Percentiles rank a stretch among this genome's conserved stretches.
Evolutionary conservation across 2,797 vertebrate genomes (phyloP).

Genomic region (Tauraco hartlaubi): DNA sequence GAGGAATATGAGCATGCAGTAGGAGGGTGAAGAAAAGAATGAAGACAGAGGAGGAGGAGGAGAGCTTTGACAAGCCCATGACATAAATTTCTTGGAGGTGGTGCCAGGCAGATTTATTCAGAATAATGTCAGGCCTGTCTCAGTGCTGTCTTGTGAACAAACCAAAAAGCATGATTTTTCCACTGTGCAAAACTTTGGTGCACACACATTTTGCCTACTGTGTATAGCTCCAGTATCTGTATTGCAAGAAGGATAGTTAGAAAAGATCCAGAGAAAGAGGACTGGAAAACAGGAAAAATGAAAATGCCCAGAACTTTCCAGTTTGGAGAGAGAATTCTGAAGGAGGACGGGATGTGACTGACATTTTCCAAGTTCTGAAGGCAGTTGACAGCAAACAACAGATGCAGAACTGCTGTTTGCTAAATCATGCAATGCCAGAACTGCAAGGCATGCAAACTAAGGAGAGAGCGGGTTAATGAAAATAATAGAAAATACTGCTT

Average conservation of each 20-base stretch:
- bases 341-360: background rate
- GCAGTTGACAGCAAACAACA: background rate
- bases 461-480: background rate
- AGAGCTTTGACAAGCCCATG: conserved; percentile 69
- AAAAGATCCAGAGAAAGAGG: background rate
- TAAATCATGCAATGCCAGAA: background rate
- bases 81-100: conserved; percentile 58
- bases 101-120: conserved; percentile 62
- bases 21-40: conserved; percentile 71
- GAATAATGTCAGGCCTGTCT: conserved; percentile 55
- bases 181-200: background rate
- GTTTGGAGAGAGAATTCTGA: background rate
- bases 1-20: conserved; percentile 57
- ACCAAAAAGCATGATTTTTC: conserved; percentile 30
- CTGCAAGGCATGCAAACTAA: background rate
- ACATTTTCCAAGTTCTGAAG: background rate
- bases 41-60: conserved; percentile 69
- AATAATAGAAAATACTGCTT: background rate
- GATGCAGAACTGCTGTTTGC: background rate
- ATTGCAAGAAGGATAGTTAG: background rate
- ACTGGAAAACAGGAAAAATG: background rate
- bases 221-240: background rate
- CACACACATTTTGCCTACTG: background rate
- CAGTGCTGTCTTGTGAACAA: conserved; percentile 46
- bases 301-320: background rate